Evolutionary conservation across 2,888 invertebrate species (phyloP).

Genomic region (Dexiosoma caninum): DNA sequence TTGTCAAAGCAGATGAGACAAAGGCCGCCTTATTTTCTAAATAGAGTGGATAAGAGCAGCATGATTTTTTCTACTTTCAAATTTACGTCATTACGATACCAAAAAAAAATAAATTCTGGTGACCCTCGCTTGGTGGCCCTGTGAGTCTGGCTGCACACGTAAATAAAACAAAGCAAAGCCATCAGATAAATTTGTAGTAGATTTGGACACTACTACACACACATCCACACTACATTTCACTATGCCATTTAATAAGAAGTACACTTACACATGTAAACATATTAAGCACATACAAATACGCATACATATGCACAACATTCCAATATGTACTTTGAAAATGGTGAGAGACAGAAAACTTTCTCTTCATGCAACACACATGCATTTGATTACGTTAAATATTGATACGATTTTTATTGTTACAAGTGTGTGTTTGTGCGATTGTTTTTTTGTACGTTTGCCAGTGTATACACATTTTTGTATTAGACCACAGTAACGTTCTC

Average conservation of each 20-base stretch:
- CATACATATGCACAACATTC: background rate
- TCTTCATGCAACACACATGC: conserved; percentile 31
- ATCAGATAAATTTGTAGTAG: conserved; percentile 37
- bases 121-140: background rate
- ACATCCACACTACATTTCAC: conserved; percentile 12
- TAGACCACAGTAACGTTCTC: conserved; percentile 5
- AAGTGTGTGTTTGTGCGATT: background rate
- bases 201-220: background rate
- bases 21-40: too few species aligned
- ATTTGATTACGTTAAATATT: conserved; percentile 59
- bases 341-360: background rate
- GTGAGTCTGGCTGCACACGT: conserved; percentile 46
- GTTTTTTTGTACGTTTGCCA: background rate
- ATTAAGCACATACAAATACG: background rate
- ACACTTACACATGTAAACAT: background rate
- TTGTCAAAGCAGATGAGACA: too few species aligned
- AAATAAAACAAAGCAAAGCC: background rate
- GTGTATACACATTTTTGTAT: background rate
- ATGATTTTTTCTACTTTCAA: too few species aligned
- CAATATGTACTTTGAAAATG: background rate
- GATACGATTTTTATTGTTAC: conserved; percentile 59
- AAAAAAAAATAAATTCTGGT: too few species aligned
- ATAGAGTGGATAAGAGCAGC: too few species aligned
- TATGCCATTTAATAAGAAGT: too few species aligned
- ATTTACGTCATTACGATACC: too few species aligned